A percentile compares a stretch with the other conserved stretches of the same genome.
Evolutionary conservation across 2,888 invertebrate species (phyloP).

Genomic region (Brachyptera putata): DNA sequence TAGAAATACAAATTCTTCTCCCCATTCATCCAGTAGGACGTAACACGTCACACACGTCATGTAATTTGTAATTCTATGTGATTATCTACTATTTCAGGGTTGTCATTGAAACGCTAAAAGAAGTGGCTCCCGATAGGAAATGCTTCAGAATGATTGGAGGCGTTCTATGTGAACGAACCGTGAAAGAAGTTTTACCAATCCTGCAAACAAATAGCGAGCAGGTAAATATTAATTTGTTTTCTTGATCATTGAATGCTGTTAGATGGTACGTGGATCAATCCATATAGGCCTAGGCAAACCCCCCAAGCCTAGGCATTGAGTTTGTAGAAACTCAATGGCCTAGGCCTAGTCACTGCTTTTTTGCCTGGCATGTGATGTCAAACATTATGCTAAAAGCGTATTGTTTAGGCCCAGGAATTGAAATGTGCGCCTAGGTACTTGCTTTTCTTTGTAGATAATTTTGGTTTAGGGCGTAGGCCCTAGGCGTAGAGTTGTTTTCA

Average conservation of each 20-base stretch:
- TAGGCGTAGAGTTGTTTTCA: not conserved
- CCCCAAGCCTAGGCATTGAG: not conserved
- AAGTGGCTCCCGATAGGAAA: slow-evolving; percentile 75
- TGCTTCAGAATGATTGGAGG: slow-evolving; percentile 94
- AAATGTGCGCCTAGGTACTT: too few species aligned
- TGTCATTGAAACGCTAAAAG: slow-evolving; percentile 88
- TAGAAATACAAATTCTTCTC: too few species aligned
- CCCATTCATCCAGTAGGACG: too few species aligned
- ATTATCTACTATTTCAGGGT: slow-evolving; percentile 66
- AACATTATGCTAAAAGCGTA: too few species aligned
- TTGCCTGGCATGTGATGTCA: too few species aligned
- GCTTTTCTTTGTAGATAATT: not conserved
- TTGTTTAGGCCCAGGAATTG: too few species aligned
- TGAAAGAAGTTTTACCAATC: slow-evolving; percentile 84
- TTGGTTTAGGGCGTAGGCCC: too few species aligned
- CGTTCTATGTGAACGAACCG: slow-evolving; percentile 87
- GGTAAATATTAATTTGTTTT: slow-evolving; percentile 46
- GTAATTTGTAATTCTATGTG: slow-evolving; percentile 28
- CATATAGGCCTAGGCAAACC: not conserved
- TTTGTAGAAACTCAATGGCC: too few species aligned
- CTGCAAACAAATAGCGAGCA: slow-evolving; percentile 72
- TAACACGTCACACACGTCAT: too few species aligned
- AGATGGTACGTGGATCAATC: too few species aligned
- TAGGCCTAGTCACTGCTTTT: too few species aligned
- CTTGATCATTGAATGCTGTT: too few species aligned